phyloP scores from a whole-genome alignment of 2,113 vertebrate genomes.

The Lagopus muta region DNA sequence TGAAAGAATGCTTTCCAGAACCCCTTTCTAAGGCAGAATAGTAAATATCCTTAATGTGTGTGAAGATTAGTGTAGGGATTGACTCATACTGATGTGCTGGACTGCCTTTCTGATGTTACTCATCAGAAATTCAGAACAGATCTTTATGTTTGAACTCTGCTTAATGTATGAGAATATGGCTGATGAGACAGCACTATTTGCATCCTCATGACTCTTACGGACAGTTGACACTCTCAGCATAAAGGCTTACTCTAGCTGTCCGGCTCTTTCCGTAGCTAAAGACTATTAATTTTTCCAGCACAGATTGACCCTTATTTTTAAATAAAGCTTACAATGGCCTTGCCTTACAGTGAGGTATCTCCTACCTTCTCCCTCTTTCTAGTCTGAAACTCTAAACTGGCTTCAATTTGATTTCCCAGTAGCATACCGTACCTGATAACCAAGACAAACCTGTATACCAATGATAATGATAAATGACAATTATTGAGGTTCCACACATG shows the following conservation, averaged over 20 bases:
- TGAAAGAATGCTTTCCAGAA: not conserved
- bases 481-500: not conserved
- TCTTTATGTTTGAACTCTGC: not conserved
- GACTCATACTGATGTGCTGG: rapidly evolving
- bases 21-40: not conserved
- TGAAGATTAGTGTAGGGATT: not conserved
- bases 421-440: not conserved
- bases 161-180: not conserved
- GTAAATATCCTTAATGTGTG: not conserved
- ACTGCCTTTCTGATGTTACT: not conserved
- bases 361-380: not conserved
- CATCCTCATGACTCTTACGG: not conserved
- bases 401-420: not conserved
- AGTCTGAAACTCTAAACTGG: not conserved
- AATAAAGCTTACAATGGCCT: not conserved
- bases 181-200: no score
- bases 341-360: not conserved
- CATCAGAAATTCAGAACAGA: not conserved
- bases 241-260: not conserved
- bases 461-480: not conserved
- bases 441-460: not conserved
- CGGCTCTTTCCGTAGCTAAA: not conserved
- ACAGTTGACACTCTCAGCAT: no score
- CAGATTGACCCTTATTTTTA: not conserved
- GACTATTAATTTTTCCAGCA: not conserved